Evolutionary conservation across 2,797 vertebrate genomes (phyloP).

Genomic region (Poeciliopsis paucimaculata): DNA sequence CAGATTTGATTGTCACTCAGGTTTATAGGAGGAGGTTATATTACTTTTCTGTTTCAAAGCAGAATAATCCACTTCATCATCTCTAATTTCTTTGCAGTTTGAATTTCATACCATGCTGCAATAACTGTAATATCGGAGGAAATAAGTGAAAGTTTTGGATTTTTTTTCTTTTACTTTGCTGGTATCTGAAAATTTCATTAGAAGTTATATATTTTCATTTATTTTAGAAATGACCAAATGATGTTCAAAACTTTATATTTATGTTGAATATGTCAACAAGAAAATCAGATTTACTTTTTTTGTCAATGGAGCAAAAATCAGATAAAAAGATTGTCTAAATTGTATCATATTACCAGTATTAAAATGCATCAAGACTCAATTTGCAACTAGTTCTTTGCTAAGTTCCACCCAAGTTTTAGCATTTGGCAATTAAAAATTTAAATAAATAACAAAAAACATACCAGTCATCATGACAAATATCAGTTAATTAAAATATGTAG

Average conservation of each 20-base stretch:
- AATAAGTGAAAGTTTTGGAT: background rate
- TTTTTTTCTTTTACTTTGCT: background rate
- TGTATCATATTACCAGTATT: background rate
- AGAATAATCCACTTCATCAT: background rate
- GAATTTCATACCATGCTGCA: background rate
- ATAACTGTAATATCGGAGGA: background rate
- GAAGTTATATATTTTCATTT: background rate
- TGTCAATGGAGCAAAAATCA: background rate
- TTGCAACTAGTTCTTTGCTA: background rate
- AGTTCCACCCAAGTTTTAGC: background rate
- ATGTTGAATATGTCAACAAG: background rate
- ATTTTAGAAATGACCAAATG: background rate
- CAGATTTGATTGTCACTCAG: background rate
- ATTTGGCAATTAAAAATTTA: background rate
- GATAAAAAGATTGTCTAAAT: background rate
- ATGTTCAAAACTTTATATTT: background rate
- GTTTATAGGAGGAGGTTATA: background rate
- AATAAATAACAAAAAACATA: background rate
- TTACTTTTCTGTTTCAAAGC: background rate
- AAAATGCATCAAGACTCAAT: background rate
- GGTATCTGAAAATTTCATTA: background rate
- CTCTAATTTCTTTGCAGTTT: background rate
- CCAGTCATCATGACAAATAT: background rate
- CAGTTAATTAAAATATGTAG: background rate
- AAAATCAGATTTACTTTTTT: background rate